Percentiles rank a stretch among this genome's conserved stretches.
Evolutionary conservation across 1,140 invertebrate genomes (phyloP).

Genomic region (Antheraea mylitta): DNA sequence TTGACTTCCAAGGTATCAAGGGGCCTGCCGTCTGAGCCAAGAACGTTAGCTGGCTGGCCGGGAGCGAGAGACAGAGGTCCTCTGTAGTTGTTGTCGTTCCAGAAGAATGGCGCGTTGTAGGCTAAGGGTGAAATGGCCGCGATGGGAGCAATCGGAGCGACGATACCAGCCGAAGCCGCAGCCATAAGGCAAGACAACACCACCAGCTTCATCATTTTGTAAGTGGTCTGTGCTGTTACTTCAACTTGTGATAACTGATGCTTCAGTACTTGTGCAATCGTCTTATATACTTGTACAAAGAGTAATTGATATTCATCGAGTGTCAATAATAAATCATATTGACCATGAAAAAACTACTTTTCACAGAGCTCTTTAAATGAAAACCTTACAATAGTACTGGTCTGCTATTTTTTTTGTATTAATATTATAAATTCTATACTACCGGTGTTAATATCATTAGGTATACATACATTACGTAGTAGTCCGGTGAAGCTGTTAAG

Average conservation of each 20-base stretch:
- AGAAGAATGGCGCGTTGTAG: slow-evolving; percentile 23
- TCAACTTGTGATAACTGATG: slow-evolving; percentile 53
- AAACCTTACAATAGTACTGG: not conserved
- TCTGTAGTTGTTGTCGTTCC: slow-evolving; percentile 47
- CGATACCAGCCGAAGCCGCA: slow-evolving; percentile 57
- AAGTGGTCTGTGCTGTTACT: slow-evolving; percentile 68
- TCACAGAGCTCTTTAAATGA: slow-evolving; percentile 2
- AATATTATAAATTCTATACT: too few relatives aligned
- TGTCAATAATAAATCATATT: slow-evolving; percentile 44
- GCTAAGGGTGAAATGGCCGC: slow-evolving; percentile 34
- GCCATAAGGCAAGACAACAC: slow-evolving; percentile 79
- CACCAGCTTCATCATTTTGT: slow-evolving; percentile 77
- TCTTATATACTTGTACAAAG: slow-evolving; percentile 48
- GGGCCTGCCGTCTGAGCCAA: slow-evolving; percentile 53
- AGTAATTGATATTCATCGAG: slow-evolving; percentile 29
- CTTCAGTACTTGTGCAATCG: slow-evolving; percentile 19
- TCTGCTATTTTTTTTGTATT: too few relatives aligned
- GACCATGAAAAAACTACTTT: slow-evolving; percentile 57
- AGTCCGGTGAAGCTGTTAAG: too few relatives aligned
- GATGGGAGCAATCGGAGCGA: slow-evolving; percentile 33
- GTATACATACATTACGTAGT: too few relatives aligned
- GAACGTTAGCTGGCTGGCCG: slow-evolving; percentile 59
- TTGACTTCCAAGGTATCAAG: slow-evolving; percentile 70
- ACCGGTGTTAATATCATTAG: too few relatives aligned
- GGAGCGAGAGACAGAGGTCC: slow-evolving; percentile 60